Base-by-base conservation (phyloP, 2,113 vertebrate species). In the Xiphophorus maculatus region DNA sequence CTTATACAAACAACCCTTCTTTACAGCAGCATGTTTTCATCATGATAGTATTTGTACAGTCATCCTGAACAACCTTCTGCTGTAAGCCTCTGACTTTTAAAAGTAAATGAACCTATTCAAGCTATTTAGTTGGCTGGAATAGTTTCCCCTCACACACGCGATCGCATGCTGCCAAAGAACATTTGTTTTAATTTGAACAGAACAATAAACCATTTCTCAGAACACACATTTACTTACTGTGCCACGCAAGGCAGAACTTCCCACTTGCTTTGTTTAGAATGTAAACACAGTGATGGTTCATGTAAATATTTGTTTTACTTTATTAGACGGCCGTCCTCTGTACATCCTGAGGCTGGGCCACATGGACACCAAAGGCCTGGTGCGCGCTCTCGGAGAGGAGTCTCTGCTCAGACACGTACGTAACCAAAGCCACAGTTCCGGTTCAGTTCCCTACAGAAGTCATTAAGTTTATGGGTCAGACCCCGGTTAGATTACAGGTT, bases 301-400 rank as follows among this genome's bases (percentile, higher is more conserved):
- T 73, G 64, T 74, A n/a, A 80, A 74, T 86, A 35, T 85, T 80
- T 72, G 61, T 82, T 80, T 69, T 63, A 0, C 65, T 81, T 17
- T 13, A 75, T 8, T 86, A 99, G 98, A 99, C 2, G 97, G 98
- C 1, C 96, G 98, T 71, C 98, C 98, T 0, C 90, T 99, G 22
- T 99, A 99, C 7, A 94, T 99, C 84, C 94, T 99, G 87, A 91
- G 97, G 69, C 85, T 99, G 84, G 98, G 98, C 5, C 98, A 99
- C 93, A 99, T 99, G 97, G 98, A 99, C 91, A 95, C 94, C 35
- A 99, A 99, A 85, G 98, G 98, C 42, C 76, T 99, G 78, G 97
- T 99, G 84, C 90, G 97, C 11, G 97, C 97, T 25, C 96, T 99
- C 0, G 98, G 98, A 28, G 97, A 99, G 81, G 98, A 99, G 84